These are phyloP conservation scores for Cynopterus brachyotis DNA, from an alignment of 2,113 vertebrate species.

Conservation along the genomic window DNA sequence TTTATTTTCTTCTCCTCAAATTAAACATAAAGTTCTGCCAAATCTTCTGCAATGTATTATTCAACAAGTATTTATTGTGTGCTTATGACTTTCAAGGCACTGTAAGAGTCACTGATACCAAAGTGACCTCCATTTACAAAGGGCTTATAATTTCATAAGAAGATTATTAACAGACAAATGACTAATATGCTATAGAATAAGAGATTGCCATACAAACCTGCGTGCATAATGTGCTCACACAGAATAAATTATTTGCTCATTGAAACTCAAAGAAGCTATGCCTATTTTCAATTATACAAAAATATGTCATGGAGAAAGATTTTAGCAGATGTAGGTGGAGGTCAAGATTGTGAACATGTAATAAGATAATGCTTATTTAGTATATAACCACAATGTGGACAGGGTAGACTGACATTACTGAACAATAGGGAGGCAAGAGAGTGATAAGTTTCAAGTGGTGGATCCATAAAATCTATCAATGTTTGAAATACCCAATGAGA, in stretches of 20 bases:
- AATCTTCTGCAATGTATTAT: background rate
- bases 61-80: slow-evolving; percentile 11
- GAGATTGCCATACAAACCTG: background rate
- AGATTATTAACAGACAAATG: background rate
- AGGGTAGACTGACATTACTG: background rate
- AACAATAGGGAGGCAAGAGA: background rate
- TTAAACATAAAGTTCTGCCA: background rate
- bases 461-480: background rate
- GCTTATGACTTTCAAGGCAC: background rate
- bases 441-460: background rate
- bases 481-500: background rate
- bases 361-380: background rate
- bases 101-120: background rate
- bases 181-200: background rate
- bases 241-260: background rate
- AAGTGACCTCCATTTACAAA: background rate
- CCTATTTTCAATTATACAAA: background rate
- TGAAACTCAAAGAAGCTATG: background rate
- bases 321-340: background rate
- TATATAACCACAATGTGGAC: background rate
- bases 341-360: background rate
- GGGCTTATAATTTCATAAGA: background rate
- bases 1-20: background rate
- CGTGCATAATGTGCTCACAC: background rate
- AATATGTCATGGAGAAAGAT: background rate